Base-by-base conservation (phyloP, 2,113 vertebrate species). In the Lamprologus sp. region DNA sequence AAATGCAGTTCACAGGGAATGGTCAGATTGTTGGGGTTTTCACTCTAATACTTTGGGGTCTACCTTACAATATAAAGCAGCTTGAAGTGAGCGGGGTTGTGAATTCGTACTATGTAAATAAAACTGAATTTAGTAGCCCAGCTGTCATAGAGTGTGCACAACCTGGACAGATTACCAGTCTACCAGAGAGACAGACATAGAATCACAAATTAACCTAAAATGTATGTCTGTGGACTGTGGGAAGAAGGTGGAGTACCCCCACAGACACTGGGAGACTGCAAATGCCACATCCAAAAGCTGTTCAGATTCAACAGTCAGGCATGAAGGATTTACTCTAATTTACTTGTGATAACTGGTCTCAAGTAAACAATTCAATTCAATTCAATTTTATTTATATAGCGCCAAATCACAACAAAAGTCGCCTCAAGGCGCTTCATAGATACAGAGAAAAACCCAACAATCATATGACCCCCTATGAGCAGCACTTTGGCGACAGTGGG, bases 31-130 rank as follows among this genome's bases (percentile, higher is more conserved):
- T 73, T 73, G 4, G 65, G 35, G 65, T 26, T 73, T 73, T 73
- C 4, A 3, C 8, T 28, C 21, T 11, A 47, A 47, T 28, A 7
- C 23, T 73, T 7, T 47, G 6, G 68, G 6, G 14, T 75, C 42
- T 75, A 75, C n/a, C 5, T 45, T 47, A 17, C 9, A 75, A 75
- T 75, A 75, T 17, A 75, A 75, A 75, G 40, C 21, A 0, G 5
- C 9, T 75, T 75, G 68, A 75, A 26, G 6, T 47, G 23, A 47
- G 6, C 0, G 6, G 28, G 23, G 70, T 19, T 47, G 23, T 0
- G 21, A 47, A 47, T 45, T 73, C 2, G 1, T 47, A 45, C 40
- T 75, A 47, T 47, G 42, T 75, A 28, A 75, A 47, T 19, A 75
- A 47, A 75, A 75, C 9, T 47, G 40, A 75, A 75, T 47, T 75